Base-by-base conservation (phyloP, 2,888 invertebrate species). In the Drosophila mercatorum region DNA sequence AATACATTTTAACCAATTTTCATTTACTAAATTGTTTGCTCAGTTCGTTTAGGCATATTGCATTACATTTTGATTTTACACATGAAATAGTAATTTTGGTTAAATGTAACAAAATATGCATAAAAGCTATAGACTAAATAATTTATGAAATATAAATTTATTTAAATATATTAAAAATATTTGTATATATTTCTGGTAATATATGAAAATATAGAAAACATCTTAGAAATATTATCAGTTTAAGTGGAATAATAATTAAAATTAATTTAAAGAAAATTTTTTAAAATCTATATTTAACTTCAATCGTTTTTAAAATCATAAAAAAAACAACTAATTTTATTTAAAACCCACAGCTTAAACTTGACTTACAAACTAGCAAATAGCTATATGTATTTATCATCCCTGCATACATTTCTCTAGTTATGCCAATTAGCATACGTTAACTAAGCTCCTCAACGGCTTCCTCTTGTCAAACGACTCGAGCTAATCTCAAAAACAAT, bases 401-500 rank as follows among this genome's bases (percentile, higher is more conserved):
- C 8, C 11, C 6, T 40, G 0, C 7, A 14, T 40, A n/a, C 26
- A 28, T 28, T 40, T 41, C 55, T 31, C 7, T 44, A 44, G n/a
- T 2, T 26, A n/a, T 36, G 46, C 11, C n/a, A 36, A 36, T 57
- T 31, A 34, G 31, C 51, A 11, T 31, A 5, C 38, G 14, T 12
- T 31, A n/a, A 26, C n/a, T 7, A 52, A 67, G 22, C 34, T 51
- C 43, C 31, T 40, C 12, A 6, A 17, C 5, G 46, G 17, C 31
- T 53, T 47, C 17, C 53, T 34, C 28, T 58, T 68, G 64, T 31
- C 57, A 64, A 62, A 61, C n/a, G 40, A 67, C 40, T 52, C 31
- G 28, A 17, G 17, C 17, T 40, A 41, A 55, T 38, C 38, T 11
- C 43, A 52, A 28, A 17, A 28, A 17, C 53, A 63, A 66, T 74